phyloP scores from a whole-genome alignment of 2,113 vertebrate genomes.

The Caloenas nicobarica region DNA sequence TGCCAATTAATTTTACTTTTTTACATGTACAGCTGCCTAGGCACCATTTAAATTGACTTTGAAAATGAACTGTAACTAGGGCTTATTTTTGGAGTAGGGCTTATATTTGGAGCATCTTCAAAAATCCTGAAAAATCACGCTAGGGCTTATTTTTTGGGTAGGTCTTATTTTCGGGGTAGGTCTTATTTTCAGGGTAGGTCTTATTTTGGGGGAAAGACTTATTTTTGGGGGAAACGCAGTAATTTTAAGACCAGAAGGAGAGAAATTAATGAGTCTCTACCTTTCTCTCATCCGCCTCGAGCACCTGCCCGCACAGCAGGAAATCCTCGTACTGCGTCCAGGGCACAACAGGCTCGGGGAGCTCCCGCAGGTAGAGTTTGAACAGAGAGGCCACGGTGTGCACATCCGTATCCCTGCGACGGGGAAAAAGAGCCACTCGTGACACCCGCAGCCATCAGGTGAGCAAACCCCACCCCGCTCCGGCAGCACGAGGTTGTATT shows the following conservation, averaged over 20 bases:
- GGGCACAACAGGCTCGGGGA: slow-evolving; percentile 91
- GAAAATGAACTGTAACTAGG: too few relatives aligned
- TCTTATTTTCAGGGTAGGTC: too few relatives aligned
- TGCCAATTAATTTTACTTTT: too few relatives aligned
- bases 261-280: slow-evolving; percentile 42
- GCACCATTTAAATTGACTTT: too few relatives aligned
- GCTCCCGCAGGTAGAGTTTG: slow-evolving; percentile 94
- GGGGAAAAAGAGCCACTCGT: neutral
- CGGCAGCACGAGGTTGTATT: fast-evolving
- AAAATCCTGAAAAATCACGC: too few relatives aligned
- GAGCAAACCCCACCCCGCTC: neutral
- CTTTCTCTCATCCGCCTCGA: slow-evolving; percentile 75
- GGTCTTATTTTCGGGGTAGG: too few relatives aligned
- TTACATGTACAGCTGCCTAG: too few relatives aligned
- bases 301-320: slow-evolving; percentile 82
- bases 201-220: too few relatives aligned
- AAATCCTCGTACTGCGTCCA: slow-evolving; percentile 94
- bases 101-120: too few relatives aligned
- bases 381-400: slow-evolving; percentile 97
- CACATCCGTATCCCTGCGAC: slow-evolving; percentile 93
- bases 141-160: too few relatives aligned
- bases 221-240: too few relatives aligned
- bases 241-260: neutral
- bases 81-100: too few relatives aligned
- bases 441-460: fast-evolving